Evolutionary conservation across 2,797 vertebrate species (phyloP), one percentile per base, ranked within the genome.

Genomic region (Darevskia nairensis): DNA sequence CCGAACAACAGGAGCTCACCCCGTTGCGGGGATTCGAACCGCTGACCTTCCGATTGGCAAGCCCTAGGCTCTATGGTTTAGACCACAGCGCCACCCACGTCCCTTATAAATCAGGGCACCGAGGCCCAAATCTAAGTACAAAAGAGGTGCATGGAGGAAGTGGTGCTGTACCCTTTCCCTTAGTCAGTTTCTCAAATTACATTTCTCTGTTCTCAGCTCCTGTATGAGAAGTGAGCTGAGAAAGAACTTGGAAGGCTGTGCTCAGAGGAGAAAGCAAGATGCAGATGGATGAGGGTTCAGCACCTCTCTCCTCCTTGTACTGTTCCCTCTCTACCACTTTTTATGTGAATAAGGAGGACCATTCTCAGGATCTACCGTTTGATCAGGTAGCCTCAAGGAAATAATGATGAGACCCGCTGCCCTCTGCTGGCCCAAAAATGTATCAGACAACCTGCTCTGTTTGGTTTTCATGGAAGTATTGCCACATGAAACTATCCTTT

Each of bases 371-470:
- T 35, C 25, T n/a, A 71, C 35, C 2, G 35, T 35, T 35, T 41
- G 46, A 77, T 59, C 85, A 71, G 32, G 46, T 25, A 44, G 29
- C 66, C 66, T 61, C 66, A 19, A 66, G 23, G 66, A 71, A 71
- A 71, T 72, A 10, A 88, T 17, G 46, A 84, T 3, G 89, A 89
- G 90, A 74, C 76, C 44, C 88, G 90, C 94, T 92, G 94, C 94
- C 93, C 93, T 92, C 95, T 94, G 69, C 93, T 82, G 94, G 94
- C 77, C 68, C 75, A 50, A 4, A 1, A 1, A 27, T 4, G 90
- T 82, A 90, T 41, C 39, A 82, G 77, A 23, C 11, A 50, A 55
- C 55, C 25, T 50, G 11, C 3, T 66, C 29, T 13, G 29, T 23
- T 13, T 0, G 17, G 6, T 1, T 0, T 68, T 2, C 13, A 15